Base-by-base conservation (phyloP, 2,888 invertebrate genomes). In the Pediacus dermestoides region DNA sequence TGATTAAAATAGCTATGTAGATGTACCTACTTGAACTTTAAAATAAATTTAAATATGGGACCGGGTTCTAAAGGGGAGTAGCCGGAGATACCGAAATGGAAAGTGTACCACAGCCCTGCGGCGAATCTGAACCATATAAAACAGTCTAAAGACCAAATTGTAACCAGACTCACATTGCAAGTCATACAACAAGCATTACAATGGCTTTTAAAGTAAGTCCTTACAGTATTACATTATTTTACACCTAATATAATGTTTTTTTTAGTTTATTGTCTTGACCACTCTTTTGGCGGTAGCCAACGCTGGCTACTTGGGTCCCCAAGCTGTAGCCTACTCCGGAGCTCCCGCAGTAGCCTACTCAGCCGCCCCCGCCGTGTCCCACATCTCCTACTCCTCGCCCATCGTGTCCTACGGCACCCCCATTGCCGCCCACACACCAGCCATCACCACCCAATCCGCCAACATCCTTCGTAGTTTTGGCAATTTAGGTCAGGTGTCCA, bases 401-500 rank as follows among this genome's bases (percentile, higher is more conserved):
- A 18, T 55, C 13, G 56, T 57, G 1, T 50, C 56, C 2, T 57
- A 59, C 35, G 53, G 53, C 3, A 44, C 52, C 10, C 46, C 55
- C 3, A 53, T 73, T 69, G 74, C 56, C 2, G 50, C 74, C 68
- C 44, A 71, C 67, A 56, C 74, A 67, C 52, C 75, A 69, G 67
- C 75, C 67, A 66, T 80, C 46, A 74, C 79, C 38, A 71, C 75
- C 7, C 77, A 78, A 58, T 74, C 76, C 22, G 73, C 76, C 42
- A 81, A 81, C 64, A 79, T 76, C 52, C 64, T 78, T 49, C 72
- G 81, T 46, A 74, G 76, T 30, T 78, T 74, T 42, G 84, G 80
- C 50, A 84, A 84, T 63, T 70, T 84, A 47, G 82, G 82, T 45
- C 78, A 78, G 73, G 73, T 81, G 39, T 81, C 84, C 9, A 81